Percentiles rank a stretch among this genome's conserved stretches.
Evolutionary conservation across 2,113 vertebrate genomes (phyloP).

Genomic region (Nibea albiflora): DNA sequence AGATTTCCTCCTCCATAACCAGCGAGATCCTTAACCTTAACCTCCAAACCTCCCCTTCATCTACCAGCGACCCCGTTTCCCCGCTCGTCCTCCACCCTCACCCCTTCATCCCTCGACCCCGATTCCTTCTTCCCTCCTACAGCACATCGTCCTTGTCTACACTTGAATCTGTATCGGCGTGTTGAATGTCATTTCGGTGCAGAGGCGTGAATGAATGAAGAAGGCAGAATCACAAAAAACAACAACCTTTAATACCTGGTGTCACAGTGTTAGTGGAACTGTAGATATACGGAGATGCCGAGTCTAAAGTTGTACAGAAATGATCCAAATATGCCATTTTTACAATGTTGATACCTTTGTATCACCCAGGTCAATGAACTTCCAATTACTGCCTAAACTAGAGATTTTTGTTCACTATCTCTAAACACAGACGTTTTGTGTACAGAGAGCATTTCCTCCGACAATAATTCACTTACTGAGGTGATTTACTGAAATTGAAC

Average conservation of each 20-base stretch:
- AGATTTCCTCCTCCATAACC: too few species aligned
- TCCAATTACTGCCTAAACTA: slow-evolving; percentile 17
- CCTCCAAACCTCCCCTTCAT: too few species aligned
- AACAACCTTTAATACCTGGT: slow-evolving; percentile 81
- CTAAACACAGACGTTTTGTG: neutral
- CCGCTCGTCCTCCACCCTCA: too few species aligned
- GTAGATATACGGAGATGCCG: slow-evolving; percentile 77
- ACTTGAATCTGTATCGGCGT: too few species aligned
- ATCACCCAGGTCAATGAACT: slow-evolving; percentile 27
- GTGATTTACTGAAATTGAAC: slow-evolving; percentile 21
- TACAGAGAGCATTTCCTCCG: slow-evolving; percentile 13
- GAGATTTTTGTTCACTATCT: slow-evolving; percentile 14
- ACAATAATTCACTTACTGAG: slow-evolving; percentile 21
- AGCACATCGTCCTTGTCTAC: too few species aligned
- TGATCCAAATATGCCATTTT: slow-evolving; percentile 80
- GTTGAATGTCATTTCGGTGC: neutral
- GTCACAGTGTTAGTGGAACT: slow-evolving; percentile 94
- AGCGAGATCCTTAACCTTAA: too few species aligned
- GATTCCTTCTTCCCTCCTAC: too few species aligned
- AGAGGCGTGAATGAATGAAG: slow-evolving; percentile 17
- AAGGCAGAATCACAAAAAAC: slow-evolving; percentile 65
- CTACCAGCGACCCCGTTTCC: too few species aligned
- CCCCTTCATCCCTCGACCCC: too few species aligned
- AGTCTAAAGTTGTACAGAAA: slow-evolving; percentile 77
- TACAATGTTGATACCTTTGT: slow-evolving; percentile 70